Evolutionary conservation across 2,888 invertebrate genomes (phyloP).

Genomic region (Cerastis rubricosa): DNA sequence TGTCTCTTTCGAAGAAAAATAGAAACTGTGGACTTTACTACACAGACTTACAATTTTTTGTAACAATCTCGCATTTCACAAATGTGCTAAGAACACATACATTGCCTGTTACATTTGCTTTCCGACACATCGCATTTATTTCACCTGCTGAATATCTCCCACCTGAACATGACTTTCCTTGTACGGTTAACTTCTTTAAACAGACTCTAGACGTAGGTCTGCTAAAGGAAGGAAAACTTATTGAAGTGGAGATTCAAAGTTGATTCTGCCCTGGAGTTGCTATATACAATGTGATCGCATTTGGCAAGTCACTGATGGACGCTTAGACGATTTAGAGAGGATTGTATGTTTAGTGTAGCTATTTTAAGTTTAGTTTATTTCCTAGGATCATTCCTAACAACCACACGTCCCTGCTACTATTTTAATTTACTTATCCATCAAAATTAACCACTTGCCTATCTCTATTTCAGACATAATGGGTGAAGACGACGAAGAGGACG

Average conservation of each 20-base stretch:
- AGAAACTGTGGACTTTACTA: background rate
- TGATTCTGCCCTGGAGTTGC: background rate
- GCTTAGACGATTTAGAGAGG: accelerated
- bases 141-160: background rate
- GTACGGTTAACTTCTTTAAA: background rate
- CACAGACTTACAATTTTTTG: background rate
- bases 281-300: background rate
- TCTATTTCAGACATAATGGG: conserved; percentile 82
- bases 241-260: background rate
- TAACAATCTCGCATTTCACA: background rate
- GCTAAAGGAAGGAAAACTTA: background rate
- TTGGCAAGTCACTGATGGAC: background rate
- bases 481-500: conserved; percentile 80
- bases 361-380: background rate
- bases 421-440: background rate
- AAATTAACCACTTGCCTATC: background rate
- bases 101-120: background rate
- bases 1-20: background rate
- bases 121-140: background rate
- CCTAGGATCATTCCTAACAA: background rate
- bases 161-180: background rate
- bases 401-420: no score
- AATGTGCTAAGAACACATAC: background rate
- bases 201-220: background rate
- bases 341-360: background rate